Evolutionary conservation across 2,797 vertebrate species (phyloP).

Genomic region (Bradypodion pumilum): DNA sequence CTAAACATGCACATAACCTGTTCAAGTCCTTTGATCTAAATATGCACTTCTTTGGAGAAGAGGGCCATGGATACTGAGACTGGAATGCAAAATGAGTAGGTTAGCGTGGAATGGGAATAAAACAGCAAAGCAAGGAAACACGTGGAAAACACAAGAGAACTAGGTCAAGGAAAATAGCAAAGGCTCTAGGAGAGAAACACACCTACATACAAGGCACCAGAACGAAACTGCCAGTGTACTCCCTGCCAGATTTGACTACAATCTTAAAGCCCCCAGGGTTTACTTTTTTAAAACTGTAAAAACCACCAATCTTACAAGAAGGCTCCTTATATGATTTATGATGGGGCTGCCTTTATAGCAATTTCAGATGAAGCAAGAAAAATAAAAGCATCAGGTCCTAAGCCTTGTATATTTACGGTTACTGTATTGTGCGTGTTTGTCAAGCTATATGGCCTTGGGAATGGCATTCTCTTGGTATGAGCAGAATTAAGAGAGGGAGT

Average conservation of each 20-base stretch:
- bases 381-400: not conserved
- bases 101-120: not conserved
- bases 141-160: not conserved
- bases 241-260: not conserved
- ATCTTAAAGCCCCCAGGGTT: not conserved
- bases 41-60: not conserved
- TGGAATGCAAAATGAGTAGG: not conserved
- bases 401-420: not conserved
- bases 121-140: not conserved
- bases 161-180: not conserved
- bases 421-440: not conserved
- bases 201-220: too few species aligned
- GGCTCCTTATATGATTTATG: not conserved
- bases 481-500: constrained; percentile 40
- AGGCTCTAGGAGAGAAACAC: not conserved
- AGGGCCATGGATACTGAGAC: not conserved
- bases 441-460: not conserved
- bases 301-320: not conserved
- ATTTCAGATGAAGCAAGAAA: constrained; percentile 10
- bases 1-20: not conserved
- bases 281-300: not conserved
- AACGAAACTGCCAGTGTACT: not conserved
- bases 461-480: accelerated
- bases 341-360: not conserved
- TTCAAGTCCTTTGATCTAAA: not conserved